Percentiles rank a stretch among this genome's conserved stretches.
These are phyloP conservation scores for Leptopilina clavipes DNA, from an alignment of 1,140 invertebrate genomes.

Conservation along the genomic window DNA sequence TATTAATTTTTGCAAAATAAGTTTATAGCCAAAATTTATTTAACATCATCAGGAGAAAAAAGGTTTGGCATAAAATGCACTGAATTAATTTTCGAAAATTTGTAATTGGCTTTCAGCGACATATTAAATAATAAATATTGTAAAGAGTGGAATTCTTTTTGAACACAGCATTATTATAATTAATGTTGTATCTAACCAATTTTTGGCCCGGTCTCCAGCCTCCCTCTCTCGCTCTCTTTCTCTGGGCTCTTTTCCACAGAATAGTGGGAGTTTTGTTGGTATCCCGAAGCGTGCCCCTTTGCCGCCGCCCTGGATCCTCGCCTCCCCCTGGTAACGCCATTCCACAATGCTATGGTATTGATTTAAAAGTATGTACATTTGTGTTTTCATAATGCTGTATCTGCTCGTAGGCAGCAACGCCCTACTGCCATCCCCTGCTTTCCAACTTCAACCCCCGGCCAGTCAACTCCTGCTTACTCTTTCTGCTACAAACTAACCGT, in stretches of 20 bases:
- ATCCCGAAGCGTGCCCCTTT: conserved; percentile 59
- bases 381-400: conserved; percentile 76
- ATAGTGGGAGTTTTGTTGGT: conserved; percentile 51
- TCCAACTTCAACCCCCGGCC: conserved; percentile 44
- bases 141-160: no score
- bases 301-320: conserved; percentile 55
- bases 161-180: background rate
- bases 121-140: no score
- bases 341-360: conserved; percentile 75
- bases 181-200: conserved; percentile 27
- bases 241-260: conserved; percentile 48
- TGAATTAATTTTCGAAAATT: no score
- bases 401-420: conserved; percentile 69
- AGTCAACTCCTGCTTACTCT: conserved; percentile 33
- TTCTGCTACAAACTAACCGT: conserved; percentile 34
- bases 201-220: conserved; percentile 35
- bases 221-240: conserved; percentile 42
- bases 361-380: conserved; percentile 75
- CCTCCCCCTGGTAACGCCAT: conserved; percentile 56
- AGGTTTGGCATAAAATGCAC: no score
- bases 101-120: no score
- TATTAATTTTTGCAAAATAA: no score
- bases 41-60: no score
- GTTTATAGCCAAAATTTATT: no score
- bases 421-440: conserved; percentile 58